phyloP scores from a whole-genome alignment of 1,140 invertebrate genomes.

The Drosophila busckii region DNA sequence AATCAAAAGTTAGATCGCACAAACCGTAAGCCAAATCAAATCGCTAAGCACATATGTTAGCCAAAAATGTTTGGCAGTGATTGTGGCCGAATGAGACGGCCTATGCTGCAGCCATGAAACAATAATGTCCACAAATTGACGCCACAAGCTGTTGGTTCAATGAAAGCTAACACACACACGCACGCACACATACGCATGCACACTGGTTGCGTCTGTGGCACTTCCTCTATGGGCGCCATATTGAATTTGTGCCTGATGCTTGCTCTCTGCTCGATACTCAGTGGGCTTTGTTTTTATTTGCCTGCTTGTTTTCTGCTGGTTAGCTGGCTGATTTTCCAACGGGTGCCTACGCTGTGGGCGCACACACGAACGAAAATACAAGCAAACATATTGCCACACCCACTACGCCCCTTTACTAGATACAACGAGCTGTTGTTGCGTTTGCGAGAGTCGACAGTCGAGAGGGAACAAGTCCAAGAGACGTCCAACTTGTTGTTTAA shows the following conservation, averaged over 20 bases:
- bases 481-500: slow-evolving; percentile 46
- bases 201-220: slow-evolving; percentile 46
- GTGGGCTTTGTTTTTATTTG: slow-evolving; percentile 61
- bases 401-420: slow-evolving; percentile 2
- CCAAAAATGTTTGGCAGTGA: slow-evolving; percentile 43
- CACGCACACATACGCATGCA: neutral
- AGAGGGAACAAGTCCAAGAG: neutral
- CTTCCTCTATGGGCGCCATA: slow-evolving; percentile 65
- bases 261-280: slow-evolving; percentile 17
- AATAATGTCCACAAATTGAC: slow-evolving; percentile 76
- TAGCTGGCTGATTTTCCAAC: slow-evolving; percentile 65
- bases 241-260: slow-evolving; percentile 60
- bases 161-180: slow-evolving; percentile 28
- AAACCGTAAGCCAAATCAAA: too few species aligned
- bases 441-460: too few species aligned
- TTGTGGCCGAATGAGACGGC: slow-evolving; percentile 62
- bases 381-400: slow-evolving; percentile 47
- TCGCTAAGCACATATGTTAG: too few species aligned
- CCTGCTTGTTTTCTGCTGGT: slow-evolving; percentile 71
- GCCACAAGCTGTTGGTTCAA: slow-evolving; percentile 75
- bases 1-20: slow-evolving; percentile 69
- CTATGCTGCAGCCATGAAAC: slow-evolving; percentile 72
- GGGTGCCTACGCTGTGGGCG: slow-evolving; percentile 11
- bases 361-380: slow-evolving; percentile 61
- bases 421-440: slow-evolving; percentile 12